phyloP scores from a whole-genome alignment of 1,140 invertebrate genomes.

The Bombus difficillimus region DNA sequence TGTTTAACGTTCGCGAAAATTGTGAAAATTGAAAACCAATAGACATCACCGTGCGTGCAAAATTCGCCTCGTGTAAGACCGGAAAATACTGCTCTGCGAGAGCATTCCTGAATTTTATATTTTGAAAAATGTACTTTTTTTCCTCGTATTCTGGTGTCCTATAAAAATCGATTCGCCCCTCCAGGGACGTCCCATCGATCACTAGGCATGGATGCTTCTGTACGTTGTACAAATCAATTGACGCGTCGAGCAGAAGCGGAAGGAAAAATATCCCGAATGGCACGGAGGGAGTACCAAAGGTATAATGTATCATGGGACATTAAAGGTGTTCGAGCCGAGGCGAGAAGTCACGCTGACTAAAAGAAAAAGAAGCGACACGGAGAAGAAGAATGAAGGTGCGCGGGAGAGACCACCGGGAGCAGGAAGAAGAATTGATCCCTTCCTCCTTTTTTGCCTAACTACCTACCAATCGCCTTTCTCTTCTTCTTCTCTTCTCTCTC shows the following conservation, averaged over 20 bases:
- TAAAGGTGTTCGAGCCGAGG: not conserved
- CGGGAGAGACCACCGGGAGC: not conserved
- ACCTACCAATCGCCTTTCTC: not conserved
- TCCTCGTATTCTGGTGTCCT: not conserved
- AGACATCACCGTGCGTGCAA: not conserved
- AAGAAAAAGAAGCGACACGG: not conserved
- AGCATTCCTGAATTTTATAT: too few species aligned
- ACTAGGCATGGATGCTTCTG: not conserved
- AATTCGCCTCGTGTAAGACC: not conserved
- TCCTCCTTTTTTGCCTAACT: not conserved
- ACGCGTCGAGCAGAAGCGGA: not conserved
- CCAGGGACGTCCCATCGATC: not conserved
- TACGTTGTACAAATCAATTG: not conserved
- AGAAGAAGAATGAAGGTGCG: not conserved
- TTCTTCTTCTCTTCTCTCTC: not conserved
- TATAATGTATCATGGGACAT: slow-evolving; percentile 18
- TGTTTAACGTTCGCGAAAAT: slow-evolving; percentile 13
- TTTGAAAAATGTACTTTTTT: not conserved
- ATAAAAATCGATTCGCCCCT: not conserved
- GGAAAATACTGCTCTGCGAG: too few species aligned
- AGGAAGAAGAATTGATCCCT: not conserved
- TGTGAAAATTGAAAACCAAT: slow-evolving; percentile 25
- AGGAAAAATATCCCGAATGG: not conserved
- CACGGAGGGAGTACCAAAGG: not conserved
- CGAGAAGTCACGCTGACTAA: not conserved